phyloP scores from a whole-genome alignment of 2,797 vertebrate genomes.

The Paguma larvata region DNA sequence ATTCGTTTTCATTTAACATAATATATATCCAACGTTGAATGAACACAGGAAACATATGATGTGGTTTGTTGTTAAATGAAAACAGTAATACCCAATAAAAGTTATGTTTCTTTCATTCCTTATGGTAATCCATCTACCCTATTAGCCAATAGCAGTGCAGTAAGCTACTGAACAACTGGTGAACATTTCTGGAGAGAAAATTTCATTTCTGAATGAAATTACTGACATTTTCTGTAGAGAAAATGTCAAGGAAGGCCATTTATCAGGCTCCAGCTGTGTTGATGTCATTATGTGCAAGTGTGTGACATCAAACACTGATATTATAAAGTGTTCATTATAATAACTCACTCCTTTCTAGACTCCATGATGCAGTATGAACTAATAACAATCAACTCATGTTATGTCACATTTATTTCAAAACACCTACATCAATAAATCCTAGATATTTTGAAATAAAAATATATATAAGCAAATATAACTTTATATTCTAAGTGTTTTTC shows the following conservation, averaged over 20 bases:
- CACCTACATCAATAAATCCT: slow-evolving; percentile 31
- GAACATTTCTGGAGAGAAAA: slow-evolving; percentile 1
- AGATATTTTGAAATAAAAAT: slow-evolving; percentile 64
- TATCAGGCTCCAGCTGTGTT: not conserved
- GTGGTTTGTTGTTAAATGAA: slow-evolving; percentile 50
- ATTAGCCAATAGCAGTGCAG: slow-evolving; percentile 3
- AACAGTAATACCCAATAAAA: slow-evolving; percentile 39
- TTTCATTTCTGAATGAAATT: slow-evolving; percentile 12
- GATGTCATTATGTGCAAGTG: not conserved
- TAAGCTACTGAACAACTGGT: slow-evolving; percentile 17
- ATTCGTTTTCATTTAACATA: slow-evolving; percentile 67
- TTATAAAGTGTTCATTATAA: not conserved
- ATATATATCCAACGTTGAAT: slow-evolving; percentile 47
- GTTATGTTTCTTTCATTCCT: not conserved
- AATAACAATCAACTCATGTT: not conserved
- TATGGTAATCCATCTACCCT: not conserved
- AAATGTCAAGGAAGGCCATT: slow-evolving; percentile 13
- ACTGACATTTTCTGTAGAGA: not conserved
- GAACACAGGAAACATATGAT: slow-evolving; percentile 16
- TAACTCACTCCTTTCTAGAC: not conserved
- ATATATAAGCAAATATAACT: slow-evolving; percentile 42
- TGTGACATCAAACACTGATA: slow-evolving; percentile 1
- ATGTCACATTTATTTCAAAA: slow-evolving; percentile 44
- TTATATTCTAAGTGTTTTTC: slow-evolving; percentile 29
- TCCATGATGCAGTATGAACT: not conserved